phyloP scores from a whole-genome alignment of 2,113 vertebrate species.

The Tetrax tetrax region DNA sequence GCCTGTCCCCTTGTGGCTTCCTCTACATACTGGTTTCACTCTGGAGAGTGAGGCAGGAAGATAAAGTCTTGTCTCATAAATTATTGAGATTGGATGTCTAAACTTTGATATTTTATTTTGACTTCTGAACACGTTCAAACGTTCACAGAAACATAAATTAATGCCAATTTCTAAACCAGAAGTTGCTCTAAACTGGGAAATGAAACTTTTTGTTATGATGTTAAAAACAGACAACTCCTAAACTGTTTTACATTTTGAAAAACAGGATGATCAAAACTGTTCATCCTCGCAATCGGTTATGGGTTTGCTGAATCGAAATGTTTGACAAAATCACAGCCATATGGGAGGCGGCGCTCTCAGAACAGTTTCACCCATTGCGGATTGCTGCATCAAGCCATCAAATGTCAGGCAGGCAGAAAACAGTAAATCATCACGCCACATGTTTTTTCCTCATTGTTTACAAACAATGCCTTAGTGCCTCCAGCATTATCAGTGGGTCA shows the following conservation, averaged over 20 bases:
- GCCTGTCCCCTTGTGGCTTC: not conserved
- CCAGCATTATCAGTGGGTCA: not conserved
- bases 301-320: slow-evolving; percentile 42
- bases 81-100: slow-evolving; percentile 22
- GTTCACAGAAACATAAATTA: slow-evolving; percentile 30
- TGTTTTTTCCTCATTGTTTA: not conserved
- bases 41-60: not conserved
- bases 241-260: slow-evolving; percentile 46
- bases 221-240: slow-evolving; percentile 51
- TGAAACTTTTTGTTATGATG: slow-evolving; percentile 54
- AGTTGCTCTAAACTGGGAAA: slow-evolving; percentile 53
- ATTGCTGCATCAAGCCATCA: not conserved
- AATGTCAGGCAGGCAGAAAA: slow-evolving; percentile 20
- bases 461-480: not conserved
- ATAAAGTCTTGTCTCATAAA: not conserved
- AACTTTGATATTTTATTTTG: slow-evolving; percentile 48
- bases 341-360: not conserved
- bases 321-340: slow-evolving; percentile 50
- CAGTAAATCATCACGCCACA: not conserved
- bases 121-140: not conserved
- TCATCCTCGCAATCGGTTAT: not conserved
- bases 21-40: not conserved
- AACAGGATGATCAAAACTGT: slow-evolving; percentile 54
- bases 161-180: slow-evolving; percentile 45
- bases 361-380: slow-evolving; percentile 13